Base-by-base conservation (phyloP, 2,888 invertebrate species). In the Dimorphilus gyrociliatus region DNA sequence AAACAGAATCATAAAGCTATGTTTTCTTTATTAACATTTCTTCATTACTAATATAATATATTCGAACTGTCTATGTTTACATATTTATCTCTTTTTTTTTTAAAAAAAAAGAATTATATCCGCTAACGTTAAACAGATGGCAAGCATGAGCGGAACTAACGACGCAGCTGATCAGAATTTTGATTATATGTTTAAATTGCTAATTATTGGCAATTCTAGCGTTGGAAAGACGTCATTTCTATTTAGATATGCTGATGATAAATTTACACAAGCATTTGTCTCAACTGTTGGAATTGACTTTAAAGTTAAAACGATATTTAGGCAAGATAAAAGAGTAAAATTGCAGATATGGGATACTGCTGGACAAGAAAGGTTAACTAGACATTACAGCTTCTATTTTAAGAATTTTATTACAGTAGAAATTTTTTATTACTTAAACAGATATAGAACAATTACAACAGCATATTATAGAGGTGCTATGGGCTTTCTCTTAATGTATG, bases 401-500 rank as follows among this genome's bases (percentile, higher is more conserved):
- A n/a, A n/a, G n/a, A n/a, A n/a, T n/a, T n/a, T n/a, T n/a, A n/a
- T n/a, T n/a, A n/a, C n/a, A n/a, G n/a, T n/a, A n/a, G n/a, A n/a
- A n/a, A n/a, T n/a, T n/a, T n/a, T n/a, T n/a, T n/a, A n/a, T n/a
- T n/a, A n/a, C n/a, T n/a, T n/a, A n/a, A n/a, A n/a, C n/a, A n/a
- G n/a, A 57, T 99, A 99, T 65, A 74, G 97, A 50, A 99, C 97
- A 35, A 97, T 97, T 56, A 97, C 97, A 28, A 97, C 94, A 42
- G 97, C 97, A 34, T 99, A 97, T 63, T 97, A 97, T 66, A 71
- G 94, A 57, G 92, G 92, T 29, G 94, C 94, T 25, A 97, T 97
- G 97, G 97, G 97, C 34, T 97, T 99, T 67, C 92, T 99, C 49
- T 72, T 97, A 45, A 97, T 97, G 97, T 97, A 97, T 64, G 97